Evolutionary conservation across 2,888 invertebrate genomes (phyloP), one percentile per base, ranked within the genome.

Genomic region (Tachina lurida): DNA sequence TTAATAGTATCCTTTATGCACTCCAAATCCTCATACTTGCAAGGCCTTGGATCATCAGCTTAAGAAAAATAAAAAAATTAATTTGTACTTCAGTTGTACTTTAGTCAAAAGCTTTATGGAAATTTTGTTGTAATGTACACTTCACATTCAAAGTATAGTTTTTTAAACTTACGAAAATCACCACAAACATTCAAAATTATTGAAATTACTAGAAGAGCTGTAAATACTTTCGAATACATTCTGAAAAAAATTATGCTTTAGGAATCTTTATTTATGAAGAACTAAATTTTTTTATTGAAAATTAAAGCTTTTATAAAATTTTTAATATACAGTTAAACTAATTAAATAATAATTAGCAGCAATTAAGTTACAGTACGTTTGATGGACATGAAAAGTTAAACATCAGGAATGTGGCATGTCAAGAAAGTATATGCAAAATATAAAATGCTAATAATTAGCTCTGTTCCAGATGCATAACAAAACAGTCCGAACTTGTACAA

Each of bases 31-130:
- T 88, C 90, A 83, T 88, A 88, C 77, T 89, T 89, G 70, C 91
- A 91, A 0, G 90, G 89, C 41, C 89, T 88, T 0, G 90, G 90
- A 75, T 91, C 89, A 9, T 87, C 83, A 19, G 91, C 91, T 91
- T 85, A 71, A 22, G 31, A 56, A 19, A n/a, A 62, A 2, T 45
- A 47, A 8, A 1, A 31, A 31, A 31, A 31, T 31, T 31, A 31
- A 31, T 31, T 31, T 31, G 31, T 31, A 31, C 31, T 3, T 31
- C 31, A 31, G 4, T 2, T 31, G 31, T 31, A 31, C 3, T 31
- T 31, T 2, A 4, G 4, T 4, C 31, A 31, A 31, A 31, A 3
- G 2, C 4, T 31, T 2, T 31, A 31, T 31, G 31, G 3, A 31
- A 3, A 31, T 31, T 31, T 31, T 31, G 4, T 4, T 31, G 2